Percentiles rank a stretch among this genome's conserved stretches.
These are phyloP conservation scores for Metaphire vulgaris DNA, from an alignment of 1,140 invertebrate genomes.

Conservation along the genomic window DNA sequence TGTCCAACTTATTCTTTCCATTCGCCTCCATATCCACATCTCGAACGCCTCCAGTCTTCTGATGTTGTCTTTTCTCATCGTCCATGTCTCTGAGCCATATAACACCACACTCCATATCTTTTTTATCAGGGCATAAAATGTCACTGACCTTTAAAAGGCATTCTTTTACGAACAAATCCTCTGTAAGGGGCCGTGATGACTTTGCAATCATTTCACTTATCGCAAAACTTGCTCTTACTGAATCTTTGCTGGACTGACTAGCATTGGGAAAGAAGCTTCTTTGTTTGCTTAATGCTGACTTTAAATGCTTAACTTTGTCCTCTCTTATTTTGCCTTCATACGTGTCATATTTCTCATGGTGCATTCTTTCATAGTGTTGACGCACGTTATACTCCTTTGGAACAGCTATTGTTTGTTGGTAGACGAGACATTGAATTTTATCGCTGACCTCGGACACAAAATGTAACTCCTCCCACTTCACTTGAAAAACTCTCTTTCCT, in stretches of 20 bases:
- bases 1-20: too few species aligned
- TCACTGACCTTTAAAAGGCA: background rate
- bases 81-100: too few species aligned
- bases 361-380: background rate
- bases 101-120: too few species aligned
- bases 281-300: background rate
- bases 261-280: background rate
- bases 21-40: too few species aligned
- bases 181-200: background rate
- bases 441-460: too few species aligned
- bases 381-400: background rate
- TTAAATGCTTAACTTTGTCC: background rate
- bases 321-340: background rate
- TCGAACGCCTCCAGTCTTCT: too few species aligned
- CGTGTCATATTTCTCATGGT: background rate
- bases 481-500: too few species aligned
- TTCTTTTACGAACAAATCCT: too few species aligned
- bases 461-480: too few species aligned
- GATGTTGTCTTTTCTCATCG: too few species aligned
- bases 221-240: background rate
- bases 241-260: background rate
- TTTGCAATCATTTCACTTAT: too few species aligned
- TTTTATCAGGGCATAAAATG: background rate
- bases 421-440: background rate
- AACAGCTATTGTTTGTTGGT: background rate